Evolutionary conservation across 2,888 invertebrate genomes (phyloP), one percentile per base, ranked within the genome.

Genomic region (Anthoptus insignis): DNA sequence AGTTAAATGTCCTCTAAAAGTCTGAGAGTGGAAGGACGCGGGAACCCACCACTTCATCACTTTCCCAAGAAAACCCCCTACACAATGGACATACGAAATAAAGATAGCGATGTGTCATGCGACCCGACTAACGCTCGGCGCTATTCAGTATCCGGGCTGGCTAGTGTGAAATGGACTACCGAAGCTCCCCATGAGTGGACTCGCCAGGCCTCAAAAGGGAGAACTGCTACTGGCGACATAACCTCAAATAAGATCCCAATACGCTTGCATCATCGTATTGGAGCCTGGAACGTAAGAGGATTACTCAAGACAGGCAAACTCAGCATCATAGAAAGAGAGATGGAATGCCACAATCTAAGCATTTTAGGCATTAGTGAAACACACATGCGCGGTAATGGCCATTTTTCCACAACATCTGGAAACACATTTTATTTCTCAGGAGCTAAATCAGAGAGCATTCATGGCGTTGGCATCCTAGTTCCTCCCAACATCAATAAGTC

Each of bases 391-490:
- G 64, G 64, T 0, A 22, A 21, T 11, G 64, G 67, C 11, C 65
- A 65, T 29, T 67, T 56, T 16, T 56, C 0, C 19, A 68, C 66
- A 1, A 19, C 27, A 2, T 29, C 16, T 1, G 67, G 67, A 0
- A 63, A 64, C 24, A 66, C 50, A 5, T 37, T 71, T 3, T 67
- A 64, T 29, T 71, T 58, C 34, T 58, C 47, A 3, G 58, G 47
- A 32, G 11, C 11, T 2, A 4, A 4, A 8, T 8, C 6, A 11
- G 16, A 2, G 34, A 47, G 8, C 4, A 24, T 24, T 2, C 47
- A 21, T 24, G 47, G 47, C 4, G 47, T 47, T n/a, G 47, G 47
- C 11, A 24, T 47, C 47, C 3, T 47, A 11, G 19, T 47, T 3
- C 47, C 47, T 19, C 47, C 47, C 4, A 19, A 47, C 2, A 11